Evolutionary conservation across 2,888 invertebrate genomes (phyloP).

Genomic region (Diogma glabrata): DNA sequence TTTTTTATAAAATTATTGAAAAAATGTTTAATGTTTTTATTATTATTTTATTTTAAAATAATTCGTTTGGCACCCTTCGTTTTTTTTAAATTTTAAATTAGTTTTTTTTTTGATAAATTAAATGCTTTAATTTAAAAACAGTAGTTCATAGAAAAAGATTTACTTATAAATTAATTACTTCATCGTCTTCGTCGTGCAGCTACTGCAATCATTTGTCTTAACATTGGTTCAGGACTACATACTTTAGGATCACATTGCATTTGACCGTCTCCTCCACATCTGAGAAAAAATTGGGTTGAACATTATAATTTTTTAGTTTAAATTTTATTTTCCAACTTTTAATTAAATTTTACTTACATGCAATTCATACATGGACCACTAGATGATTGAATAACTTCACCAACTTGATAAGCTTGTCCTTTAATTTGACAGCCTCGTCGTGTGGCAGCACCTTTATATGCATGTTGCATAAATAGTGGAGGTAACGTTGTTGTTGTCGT

Average conservation of each 20-base stretch:
- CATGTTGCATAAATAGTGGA: slow-evolving; percentile 69
- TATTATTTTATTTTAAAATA: too few species aligned
- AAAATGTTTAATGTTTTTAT: too few species aligned
- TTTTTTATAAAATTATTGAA: too few species aligned
- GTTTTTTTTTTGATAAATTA: slow-evolving; percentile 2
- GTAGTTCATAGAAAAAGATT: too few species aligned
- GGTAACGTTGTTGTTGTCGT: slow-evolving; percentile 77
- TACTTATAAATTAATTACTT: too few species aligned
- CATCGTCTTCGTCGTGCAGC: slow-evolving; percentile 61
- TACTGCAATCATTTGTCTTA: slow-evolving; percentile 80
- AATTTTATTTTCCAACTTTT: not conserved
- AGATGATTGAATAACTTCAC: slow-evolving; percentile 71
- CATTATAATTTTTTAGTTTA: too few species aligned
- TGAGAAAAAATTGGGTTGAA: slow-evolving; percentile 37
- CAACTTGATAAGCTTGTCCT: slow-evolving; percentile 73
- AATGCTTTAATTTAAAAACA: too few species aligned
- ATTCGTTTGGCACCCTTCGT: slow-evolving; percentile 1
- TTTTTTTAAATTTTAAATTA: not conserved
- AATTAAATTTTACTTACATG: slow-evolving; percentile 59
- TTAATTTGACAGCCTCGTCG: slow-evolving; percentile 76
- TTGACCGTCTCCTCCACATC: slow-evolving; percentile 85
- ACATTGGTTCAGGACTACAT: slow-evolving; percentile 81
- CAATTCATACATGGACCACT: slow-evolving; percentile 90
- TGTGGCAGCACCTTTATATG: slow-evolving; percentile 62
- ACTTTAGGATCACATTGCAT: slow-evolving; percentile 90